phyloP scores from a whole-genome alignment of 2,797 vertebrate genomes.

The Pagetopsis macropterus region DNA sequence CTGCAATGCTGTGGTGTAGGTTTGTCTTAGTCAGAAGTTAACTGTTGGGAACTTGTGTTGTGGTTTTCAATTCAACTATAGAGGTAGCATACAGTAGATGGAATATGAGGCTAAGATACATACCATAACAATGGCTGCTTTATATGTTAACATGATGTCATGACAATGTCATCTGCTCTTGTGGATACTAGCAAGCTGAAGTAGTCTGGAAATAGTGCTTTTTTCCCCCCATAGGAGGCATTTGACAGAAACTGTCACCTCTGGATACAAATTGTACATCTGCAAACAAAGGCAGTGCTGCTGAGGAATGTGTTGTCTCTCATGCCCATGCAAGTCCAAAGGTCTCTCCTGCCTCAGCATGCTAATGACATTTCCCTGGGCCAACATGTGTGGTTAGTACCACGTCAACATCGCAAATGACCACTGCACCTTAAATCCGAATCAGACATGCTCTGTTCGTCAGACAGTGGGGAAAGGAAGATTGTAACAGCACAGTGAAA shows the following conservation, averaged over 20 bases:
- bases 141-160: constrained; percentile 76
- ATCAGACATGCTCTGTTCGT: no score
- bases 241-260: constrained; percentile 67
- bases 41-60: constrained; percentile 44
- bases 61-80: constrained; percentile 29
- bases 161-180: constrained; percentile 44
- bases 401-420: constrained; percentile 31
- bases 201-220: constrained; percentile 28
- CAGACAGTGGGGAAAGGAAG: no score
- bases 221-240: constrained; percentile 25
- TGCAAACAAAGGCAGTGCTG: constrained; percentile 52
- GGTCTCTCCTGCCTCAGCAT: constrained; percentile 66
- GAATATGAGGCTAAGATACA: constrained; percentile 35
- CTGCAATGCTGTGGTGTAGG: constrained; percentile 31
- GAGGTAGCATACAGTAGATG: constrained; percentile 9
- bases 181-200: constrained; percentile 36
- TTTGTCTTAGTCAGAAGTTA: constrained; percentile 47
- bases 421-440: constrained; percentile 9
- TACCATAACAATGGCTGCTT: constrained; percentile 68
- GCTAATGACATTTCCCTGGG: constrained; percentile 47
- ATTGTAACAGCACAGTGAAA: no score
- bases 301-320: constrained; percentile 64
- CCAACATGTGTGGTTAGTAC: constrained; percentile 14
- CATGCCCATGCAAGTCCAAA: constrained; percentile 70
- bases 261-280: constrained; percentile 46